Base-by-base conservation (phyloP, 2,888 invertebrate genomes). In the Ennomos quercinarius region DNA sequence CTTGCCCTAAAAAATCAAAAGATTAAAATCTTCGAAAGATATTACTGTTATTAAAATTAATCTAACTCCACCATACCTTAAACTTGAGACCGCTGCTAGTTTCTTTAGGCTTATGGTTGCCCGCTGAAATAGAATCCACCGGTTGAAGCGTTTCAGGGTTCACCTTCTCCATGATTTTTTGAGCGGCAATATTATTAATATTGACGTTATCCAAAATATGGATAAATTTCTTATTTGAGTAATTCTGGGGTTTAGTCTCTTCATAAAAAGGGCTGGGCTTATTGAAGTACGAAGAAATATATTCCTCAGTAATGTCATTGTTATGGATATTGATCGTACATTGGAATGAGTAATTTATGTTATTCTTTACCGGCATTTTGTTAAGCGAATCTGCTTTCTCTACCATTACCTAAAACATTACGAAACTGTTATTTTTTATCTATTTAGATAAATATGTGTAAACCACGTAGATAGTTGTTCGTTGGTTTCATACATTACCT, bases 131-230 rank as follows among this genome's bases (percentile, higher is more conserved):
- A 17, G 68, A 63, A 54, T 76, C 65, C 42, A 87, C 82, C 36
- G 70, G 67, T 57, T 77, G 74, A 34, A 89, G 68, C 17, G 74
- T 66, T n/a, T 75, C 74, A 8, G 75, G 71, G 53, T 86, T 79
- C 0, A 86, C 68, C 65, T 80, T 81, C 0, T 84, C 77, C 17
- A 91, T 69, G 34, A 89, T 76, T 45, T 81, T 74, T 42, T 75
- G 73, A 12, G 82, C 75, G 50, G 86, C 79, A 36, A 68, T 72
- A 43, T 73, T 75, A 69, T 84, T 74, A 36, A 91, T 70, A 47
- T 80, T 78, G 2, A 89, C 66, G 65, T 91, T 86, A 64, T 89
- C 83, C 41, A 92, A 68, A 57, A 92, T 87, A 61, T 89, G 83
- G 27, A 92, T 89, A 10, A 91, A 70, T 71, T 89, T 91, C 47